Evolutionary conservation across 2,888 invertebrate genomes (phyloP).

Genomic region (Cheilosia vernalis): DNA sequence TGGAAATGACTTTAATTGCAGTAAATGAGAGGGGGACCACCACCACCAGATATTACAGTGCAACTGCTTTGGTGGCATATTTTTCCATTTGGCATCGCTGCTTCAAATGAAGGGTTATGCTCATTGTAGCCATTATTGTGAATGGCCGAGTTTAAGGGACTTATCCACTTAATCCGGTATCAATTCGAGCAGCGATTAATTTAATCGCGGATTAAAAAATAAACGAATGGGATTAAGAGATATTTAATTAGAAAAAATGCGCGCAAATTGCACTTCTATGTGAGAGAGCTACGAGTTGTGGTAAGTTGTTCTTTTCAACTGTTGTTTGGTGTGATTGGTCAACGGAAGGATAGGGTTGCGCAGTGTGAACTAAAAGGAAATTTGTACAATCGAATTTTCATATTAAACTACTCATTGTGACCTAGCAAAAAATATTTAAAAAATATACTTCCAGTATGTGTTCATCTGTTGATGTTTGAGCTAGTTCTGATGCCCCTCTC

Average conservation of each 20-base stretch:
- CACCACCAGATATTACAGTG: not conserved
- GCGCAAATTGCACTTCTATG: slow-evolving; percentile 16
- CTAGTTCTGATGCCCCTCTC: too few species aligned
- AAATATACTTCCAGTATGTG: too few species aligned
- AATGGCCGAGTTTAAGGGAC: slow-evolving; percentile 12
- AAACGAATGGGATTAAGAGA: slow-evolving; percentile 58
- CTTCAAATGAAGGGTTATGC: slow-evolving; percentile 5
- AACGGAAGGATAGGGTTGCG: not conserved
- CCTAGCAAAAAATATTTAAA: too few species aligned
- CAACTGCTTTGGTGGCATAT: slow-evolving; percentile 62
- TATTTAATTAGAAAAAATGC: slow-evolving; percentile 64
- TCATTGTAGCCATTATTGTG: slow-evolving; percentile 28
- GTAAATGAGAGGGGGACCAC: slow-evolving; percentile 1
- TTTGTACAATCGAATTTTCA: too few species aligned
- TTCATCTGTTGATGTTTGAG: too few species aligned
- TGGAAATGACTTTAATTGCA: slow-evolving; percentile 67
- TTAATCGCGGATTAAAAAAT: slow-evolving; percentile 54
- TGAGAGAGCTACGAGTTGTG: slow-evolving; percentile 1
- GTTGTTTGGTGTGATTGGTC: not conserved
- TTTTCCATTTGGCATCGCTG: slow-evolving; percentile 34
- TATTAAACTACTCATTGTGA: too few species aligned
- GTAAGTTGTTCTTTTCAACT: slow-evolving; percentile 23
- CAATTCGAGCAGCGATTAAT: slow-evolving; percentile 62
- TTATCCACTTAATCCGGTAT: slow-evolving; percentile 42
- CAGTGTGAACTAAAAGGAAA: too few species aligned